Base-by-base conservation (phyloP, 2,888 invertebrate species). In the Plemyria rubiginata region DNA sequence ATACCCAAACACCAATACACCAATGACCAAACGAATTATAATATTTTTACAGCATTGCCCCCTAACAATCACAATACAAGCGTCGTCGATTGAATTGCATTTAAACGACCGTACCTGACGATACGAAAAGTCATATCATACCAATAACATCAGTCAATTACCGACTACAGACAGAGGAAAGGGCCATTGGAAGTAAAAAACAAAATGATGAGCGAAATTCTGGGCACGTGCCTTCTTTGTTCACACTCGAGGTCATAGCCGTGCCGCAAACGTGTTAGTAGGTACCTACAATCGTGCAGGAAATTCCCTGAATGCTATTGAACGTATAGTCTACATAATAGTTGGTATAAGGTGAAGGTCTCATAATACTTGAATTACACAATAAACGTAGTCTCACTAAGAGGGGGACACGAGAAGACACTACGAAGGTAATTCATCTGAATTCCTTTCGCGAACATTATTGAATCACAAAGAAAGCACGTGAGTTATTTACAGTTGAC, bases 191-290 rank as follows among this genome's bases (percentile, higher is more conserved):
- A 51, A 54, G 58, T 54, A 72, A 55, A 68, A 59, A 70, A 66
- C 64, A 58, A 70, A 71, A 70, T 67, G 74, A 74, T 72, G 74
- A 69, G 67, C 70, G 67, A 63, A 73, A 80, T 80, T 75, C 78
- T 63, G 71, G 68, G 69, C 81, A 79, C 80, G 80, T 73, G 73
- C 70, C 68, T 61, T 68, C 74, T 77, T 79, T 78, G 80, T 79
- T 75, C 63, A 43, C 53, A 67, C 65, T 66, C 70, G 75, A 78
- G 74, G 78, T 70, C 75, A 72, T 60, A 65, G 56, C 53, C 62
- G 64, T 54, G 53, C 65, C 65, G 58, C 65, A 62, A 56, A 57
- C 56, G 61, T 56, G 59, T 59, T 54, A 62, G 60, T 63, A 45
- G 41, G 52, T 63, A 63, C 63, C 48, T 50, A 69, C 66, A 70